Conservation (phyloP, 2,888 invertebrate genomes). For the Drosophila conformis region DNA sequence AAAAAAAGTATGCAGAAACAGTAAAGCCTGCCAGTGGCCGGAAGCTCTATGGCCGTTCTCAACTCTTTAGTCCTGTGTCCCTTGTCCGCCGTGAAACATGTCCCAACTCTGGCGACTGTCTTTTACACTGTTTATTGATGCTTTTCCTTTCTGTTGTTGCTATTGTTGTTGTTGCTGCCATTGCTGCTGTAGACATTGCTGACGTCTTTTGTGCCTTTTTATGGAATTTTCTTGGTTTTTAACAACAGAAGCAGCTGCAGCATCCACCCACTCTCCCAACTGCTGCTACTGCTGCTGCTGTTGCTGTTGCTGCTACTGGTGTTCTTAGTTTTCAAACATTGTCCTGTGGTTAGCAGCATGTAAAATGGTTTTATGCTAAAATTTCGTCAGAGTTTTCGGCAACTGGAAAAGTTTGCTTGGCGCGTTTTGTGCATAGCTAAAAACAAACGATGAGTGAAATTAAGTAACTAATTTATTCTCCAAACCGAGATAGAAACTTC, state of each 20-base stretch:
- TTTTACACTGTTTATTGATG: constrained; percentile 77
- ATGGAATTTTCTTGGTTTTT: constrained; percentile 66
- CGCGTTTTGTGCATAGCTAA: constrained; percentile 22
- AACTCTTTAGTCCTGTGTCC: constrained; percentile 18
- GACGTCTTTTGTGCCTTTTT: constrained; percentile 79
- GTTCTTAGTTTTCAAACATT: constrained; percentile 73
- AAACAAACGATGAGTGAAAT: constrained; percentile 37
- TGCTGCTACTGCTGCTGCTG: background rate
- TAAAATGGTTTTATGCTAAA: constrained; percentile 77
- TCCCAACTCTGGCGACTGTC: constrained; percentile 62
- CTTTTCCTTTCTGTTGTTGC: constrained; percentile 52
- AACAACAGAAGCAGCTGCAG: constrained; percentile 37
- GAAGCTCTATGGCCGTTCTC: constrained; percentile 63
- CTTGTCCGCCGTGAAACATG: constrained; percentile 13
- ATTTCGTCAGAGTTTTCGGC: constrained; percentile 44
- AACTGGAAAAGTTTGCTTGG: constrained; percentile 36
- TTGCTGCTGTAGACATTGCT: constrained; percentile 73
- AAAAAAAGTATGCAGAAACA: constrained; percentile 70
- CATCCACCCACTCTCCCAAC: background rate
- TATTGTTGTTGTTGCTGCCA: constrained; percentile 36
- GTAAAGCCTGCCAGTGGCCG: constrained; percentile 53
- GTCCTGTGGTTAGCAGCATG: constrained; percentile 77
- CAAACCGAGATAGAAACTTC: constrained; percentile 23
- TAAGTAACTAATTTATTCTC: constrained; percentile 45
- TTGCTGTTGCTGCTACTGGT: background rate